phyloP scores from a whole-genome alignment of 2,888 invertebrate genomes.

The Adelphocoris suturalis region DNA sequence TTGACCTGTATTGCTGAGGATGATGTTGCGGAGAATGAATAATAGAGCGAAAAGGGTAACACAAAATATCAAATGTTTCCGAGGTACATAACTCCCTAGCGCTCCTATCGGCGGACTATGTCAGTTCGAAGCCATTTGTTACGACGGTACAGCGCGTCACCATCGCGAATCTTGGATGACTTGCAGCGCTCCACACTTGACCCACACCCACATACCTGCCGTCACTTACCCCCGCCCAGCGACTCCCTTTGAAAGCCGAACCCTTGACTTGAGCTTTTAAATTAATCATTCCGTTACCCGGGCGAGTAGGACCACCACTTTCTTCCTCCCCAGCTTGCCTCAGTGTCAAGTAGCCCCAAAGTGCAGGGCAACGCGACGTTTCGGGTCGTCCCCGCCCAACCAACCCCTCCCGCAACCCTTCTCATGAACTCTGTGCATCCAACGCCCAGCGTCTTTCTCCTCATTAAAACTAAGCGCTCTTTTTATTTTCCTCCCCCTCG shows the following conservation, averaged over 20 bases:
- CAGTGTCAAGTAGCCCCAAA: slow-evolving; percentile 19
- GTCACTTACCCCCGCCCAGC: neutral
- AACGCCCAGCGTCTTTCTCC: neutral
- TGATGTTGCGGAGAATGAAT: too few species aligned
- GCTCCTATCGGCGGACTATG: too few species aligned
- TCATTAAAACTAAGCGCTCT: slow-evolving; percentile 32
- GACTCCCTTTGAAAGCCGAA: neutral
- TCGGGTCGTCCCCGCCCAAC: neutral
- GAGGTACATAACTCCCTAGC: too few species aligned
- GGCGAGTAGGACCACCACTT: slow-evolving; percentile 27
- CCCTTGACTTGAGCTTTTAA: slow-evolving; percentile 18
- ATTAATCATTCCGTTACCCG: slow-evolving; percentile 38
- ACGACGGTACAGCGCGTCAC: too few species aligned
- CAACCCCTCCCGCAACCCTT: neutral
- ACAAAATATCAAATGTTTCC: too few species aligned
- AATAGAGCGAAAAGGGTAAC: too few species aligned
- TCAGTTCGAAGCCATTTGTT: too few species aligned
- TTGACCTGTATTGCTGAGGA: too few species aligned
- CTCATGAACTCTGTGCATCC: slow-evolving; percentile 13
- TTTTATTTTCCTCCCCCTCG: neutral
- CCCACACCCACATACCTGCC: neutral
- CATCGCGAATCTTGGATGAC: too few species aligned
- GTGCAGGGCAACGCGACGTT: slow-evolving; percentile 2
- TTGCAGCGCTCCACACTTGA: too few species aligned
- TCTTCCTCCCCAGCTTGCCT: too few species aligned